Percentiles rank a stretch among this genome's conserved stretches.
These are phyloP conservation scores for Pteropus rufus DNA, from an alignment of 2,797 vertebrate genomes.

Conservation along the genomic window DNA sequence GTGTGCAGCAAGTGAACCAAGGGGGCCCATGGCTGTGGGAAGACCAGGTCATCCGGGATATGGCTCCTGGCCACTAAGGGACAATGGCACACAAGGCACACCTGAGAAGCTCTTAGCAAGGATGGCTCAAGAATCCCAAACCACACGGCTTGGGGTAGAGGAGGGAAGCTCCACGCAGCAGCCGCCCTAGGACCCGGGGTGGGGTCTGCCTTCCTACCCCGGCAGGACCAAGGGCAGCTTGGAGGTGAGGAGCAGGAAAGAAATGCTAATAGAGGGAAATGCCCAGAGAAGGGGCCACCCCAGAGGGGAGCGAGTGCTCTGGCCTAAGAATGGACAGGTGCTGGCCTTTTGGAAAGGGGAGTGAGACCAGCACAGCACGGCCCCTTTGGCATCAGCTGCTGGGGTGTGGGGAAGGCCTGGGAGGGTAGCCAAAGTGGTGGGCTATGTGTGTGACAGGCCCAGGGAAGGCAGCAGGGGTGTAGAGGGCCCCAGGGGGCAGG, in stretches of 20 bases:
- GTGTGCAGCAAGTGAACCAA: not conserved
- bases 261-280: not conserved
- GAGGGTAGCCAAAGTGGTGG: rapidly evolving
- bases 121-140: not conserved
- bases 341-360: not conserved
- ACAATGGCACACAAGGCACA: not conserved
- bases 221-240: not conserved
- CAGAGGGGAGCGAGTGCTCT: not conserved
- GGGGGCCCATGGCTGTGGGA: not conserved
- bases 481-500: not conserved
- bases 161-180: not conserved
- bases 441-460: not conserved
- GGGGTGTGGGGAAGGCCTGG: not conserved
- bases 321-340: not conserved
- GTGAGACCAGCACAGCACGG: not conserved
- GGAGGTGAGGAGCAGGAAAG: not conserved
- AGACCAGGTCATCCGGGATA: not conserved
- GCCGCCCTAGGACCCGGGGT: not conserved
- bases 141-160: not conserved
- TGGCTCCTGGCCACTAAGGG: not conserved
- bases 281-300: not conserved
- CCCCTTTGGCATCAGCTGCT: not conserved
- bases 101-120: not conserved
- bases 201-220: not conserved
- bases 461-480: not conserved